A percentile compares a stretch with the other conserved stretches of the same genome.
Conservation (phyloP, 2,113 vertebrate genomes). For the Siniperca chuatsi region DNA sequence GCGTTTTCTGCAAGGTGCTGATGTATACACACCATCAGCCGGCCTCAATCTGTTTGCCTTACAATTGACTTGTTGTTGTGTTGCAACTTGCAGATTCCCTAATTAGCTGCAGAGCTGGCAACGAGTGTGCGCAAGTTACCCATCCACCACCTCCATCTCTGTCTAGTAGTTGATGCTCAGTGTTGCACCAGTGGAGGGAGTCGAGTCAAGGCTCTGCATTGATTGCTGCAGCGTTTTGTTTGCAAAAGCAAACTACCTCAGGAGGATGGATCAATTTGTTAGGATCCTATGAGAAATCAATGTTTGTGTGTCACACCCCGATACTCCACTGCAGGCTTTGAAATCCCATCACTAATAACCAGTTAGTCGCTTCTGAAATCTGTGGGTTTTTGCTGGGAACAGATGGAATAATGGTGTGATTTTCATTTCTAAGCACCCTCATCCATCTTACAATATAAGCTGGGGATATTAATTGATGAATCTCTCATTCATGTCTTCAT, state of each 20-base stretch:
- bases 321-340: conserved; percentile 48
- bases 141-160: conserved; percentile 20
- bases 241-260: conserved; percentile 49
- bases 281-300: conserved; percentile 74
- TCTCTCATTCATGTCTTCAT: conserved; percentile 65
- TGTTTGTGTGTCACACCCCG: conserved; percentile 60
- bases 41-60: conserved; percentile 23
- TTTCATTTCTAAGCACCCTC: conserved; percentile 39
- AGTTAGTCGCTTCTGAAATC: background rate
- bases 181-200: conserved; percentile 33
- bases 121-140: background rate
- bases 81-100: conserved; percentile 35
- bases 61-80: conserved; percentile 26
- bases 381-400: conserved; percentile 1
- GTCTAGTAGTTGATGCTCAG: conserved; percentile 7
- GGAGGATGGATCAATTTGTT: conserved; percentile 67
- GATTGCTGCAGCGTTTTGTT: conserved; percentile 54
- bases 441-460: conserved; percentile 53
- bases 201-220: conserved; percentile 35
- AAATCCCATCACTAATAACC: conserved; percentile 62
- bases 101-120: conserved; percentile 47
- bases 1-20: conserved; percentile 17
- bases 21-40: conserved; percentile 7
- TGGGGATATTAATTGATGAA: conserved; percentile 59
- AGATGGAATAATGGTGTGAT: conserved; percentile 50